Evolutionary conservation across 2,797 vertebrate genomes (phyloP).

Genomic region (Acanthornis magna): DNA sequence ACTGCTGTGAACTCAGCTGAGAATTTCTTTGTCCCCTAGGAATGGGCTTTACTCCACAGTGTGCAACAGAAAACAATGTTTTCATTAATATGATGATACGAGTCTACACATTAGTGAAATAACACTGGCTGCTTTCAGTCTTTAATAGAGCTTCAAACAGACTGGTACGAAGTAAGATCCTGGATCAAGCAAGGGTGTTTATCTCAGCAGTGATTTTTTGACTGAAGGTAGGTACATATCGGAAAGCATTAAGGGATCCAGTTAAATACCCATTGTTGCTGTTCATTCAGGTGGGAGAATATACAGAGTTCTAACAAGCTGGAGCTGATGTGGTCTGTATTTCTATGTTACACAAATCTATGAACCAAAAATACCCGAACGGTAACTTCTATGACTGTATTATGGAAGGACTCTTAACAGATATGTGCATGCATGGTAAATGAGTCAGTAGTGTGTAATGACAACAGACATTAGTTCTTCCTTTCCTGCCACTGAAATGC

Average conservation of each 20-base stretch:
- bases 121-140: not conserved
- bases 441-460: not conserved
- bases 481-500: not conserved
- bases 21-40: not conserved
- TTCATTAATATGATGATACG: not conserved
- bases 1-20: not conserved
- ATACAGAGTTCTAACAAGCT: not conserved
- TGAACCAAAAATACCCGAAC: not conserved
- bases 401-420: not conserved
- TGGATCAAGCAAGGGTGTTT: not conserved
- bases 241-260: not conserved
- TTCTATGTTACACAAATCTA: not conserved
- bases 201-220: not conserved
- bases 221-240: not conserved
- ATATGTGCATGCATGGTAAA: fast-evolving
- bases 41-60: not conserved
- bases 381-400: not conserved
- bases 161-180: not conserved
- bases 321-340: not conserved
- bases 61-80: not conserved
- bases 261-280: not conserved
- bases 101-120: not conserved
- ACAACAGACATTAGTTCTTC: not conserved
- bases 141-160: not conserved
- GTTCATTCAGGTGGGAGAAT: not conserved